Evolutionary conservation across 1,140 invertebrate genomes (phyloP).

Genomic region (Magallana gigas): DNA sequence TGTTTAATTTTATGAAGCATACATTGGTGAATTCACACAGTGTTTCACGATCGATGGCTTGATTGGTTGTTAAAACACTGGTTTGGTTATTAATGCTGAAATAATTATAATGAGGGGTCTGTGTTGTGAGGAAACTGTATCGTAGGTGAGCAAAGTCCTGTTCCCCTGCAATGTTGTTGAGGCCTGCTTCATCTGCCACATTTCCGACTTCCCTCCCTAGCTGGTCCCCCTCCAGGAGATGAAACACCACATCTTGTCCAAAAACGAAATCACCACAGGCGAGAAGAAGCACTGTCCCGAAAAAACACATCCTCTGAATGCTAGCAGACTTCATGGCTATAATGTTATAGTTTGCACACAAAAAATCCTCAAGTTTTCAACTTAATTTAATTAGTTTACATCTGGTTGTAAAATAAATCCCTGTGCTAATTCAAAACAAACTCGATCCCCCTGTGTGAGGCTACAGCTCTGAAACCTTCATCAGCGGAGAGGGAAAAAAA

Average conservation of each 20-base stretch:
- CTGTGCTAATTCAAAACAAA: constrained; percentile 12
- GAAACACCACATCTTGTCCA: constrained; percentile 50
- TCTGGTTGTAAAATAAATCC: constrained; percentile 5
- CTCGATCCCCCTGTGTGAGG: neutral
- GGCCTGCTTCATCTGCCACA: constrained; percentile 59
- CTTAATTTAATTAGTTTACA: constrained; percentile 34
- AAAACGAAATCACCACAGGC: constrained; percentile 25
- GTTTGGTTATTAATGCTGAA: constrained; percentile 65
- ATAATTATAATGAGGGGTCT: constrained; percentile 79
- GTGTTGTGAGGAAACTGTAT: constrained; percentile 67
- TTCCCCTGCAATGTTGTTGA: constrained; percentile 56
- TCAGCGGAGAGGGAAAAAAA: neutral
- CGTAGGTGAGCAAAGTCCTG: constrained; percentile 61
- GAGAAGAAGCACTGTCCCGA: constrained; percentile 10
- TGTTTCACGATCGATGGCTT: constrained; percentile 68
- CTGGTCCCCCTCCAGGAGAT: constrained; percentile 45
- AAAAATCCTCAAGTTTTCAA: constrained; percentile 9
- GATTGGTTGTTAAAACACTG: constrained; percentile 63
- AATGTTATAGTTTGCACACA: constrained; percentile 30
- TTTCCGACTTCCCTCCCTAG: constrained; percentile 54
- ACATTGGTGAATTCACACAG: constrained; percentile 67
- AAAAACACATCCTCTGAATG: constrained; percentile 7
- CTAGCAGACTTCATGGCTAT: constrained; percentile 35
- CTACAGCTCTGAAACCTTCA: neutral
- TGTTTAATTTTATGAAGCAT: constrained; percentile 64